Conservation (phyloP, 2,797 vertebrate species). For the Dryobates pubescens region DNA sequence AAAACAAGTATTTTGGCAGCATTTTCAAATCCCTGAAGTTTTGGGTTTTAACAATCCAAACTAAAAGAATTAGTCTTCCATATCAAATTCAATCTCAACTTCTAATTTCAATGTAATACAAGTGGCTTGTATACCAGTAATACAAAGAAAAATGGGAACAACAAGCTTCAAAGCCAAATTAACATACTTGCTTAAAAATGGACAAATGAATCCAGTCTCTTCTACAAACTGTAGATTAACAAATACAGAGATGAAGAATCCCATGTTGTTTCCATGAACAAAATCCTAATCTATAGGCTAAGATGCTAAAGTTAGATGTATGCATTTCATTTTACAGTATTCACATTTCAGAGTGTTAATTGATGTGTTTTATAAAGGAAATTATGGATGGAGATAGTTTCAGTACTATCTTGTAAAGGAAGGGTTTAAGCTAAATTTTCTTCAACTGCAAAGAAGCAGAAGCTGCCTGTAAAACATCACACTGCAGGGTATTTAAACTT, state of each 20-base stretch:
- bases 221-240: neutral
- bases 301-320: neutral
- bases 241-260: neutral
- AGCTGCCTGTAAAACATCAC: conserved; percentile 9
- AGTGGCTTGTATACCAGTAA: neutral
- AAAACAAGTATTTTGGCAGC: neutral
- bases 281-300: neutral
- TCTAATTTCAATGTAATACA: neutral
- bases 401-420: neutral
- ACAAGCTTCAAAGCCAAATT: neutral
- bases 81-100: neutral
- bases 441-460: neutral
- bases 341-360: neutral
- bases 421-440: neutral
- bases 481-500: conserved; percentile 19
- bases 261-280: neutral
- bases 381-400: neutral
- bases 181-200: neutral
- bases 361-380: neutral
- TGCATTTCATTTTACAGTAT: neutral
- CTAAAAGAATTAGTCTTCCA: neutral
- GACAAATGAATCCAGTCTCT: neutral
- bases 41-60: neutral
- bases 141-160: neutral
- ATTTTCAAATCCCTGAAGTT: neutral